Percentiles rank a stretch among this genome's conserved stretches.
Evolutionary conservation across 1,140 invertebrate genomes (phyloP).

Genomic region (Cotesia typhae): DNA sequence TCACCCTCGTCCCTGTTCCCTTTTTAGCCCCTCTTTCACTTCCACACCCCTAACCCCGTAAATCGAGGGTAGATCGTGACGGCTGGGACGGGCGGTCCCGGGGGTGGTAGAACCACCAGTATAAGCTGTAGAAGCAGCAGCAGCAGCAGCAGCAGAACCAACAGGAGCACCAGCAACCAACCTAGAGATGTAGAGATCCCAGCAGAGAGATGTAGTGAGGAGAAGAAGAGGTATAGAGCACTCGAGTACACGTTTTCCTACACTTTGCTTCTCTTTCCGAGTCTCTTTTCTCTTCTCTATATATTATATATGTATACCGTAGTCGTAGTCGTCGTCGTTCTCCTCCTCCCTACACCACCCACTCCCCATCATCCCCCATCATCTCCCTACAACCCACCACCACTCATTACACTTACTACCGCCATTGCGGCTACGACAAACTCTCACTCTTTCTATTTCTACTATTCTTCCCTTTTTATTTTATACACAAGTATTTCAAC

Average conservation of each 20-base stretch:
- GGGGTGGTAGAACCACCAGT: slow-evolving; percentile 41
- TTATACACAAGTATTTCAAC: slow-evolving; percentile 7
- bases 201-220: slow-evolving; percentile 8
- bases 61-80: slow-evolving; percentile 45
- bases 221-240: slow-evolving; percentile 34
- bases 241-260: slow-evolving; percentile 50
- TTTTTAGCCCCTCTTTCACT: slow-evolving; percentile 43
- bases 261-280: slow-evolving; percentile 46
- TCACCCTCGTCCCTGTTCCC: slow-evolving; percentile 50
- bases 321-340: slow-evolving; percentile 31
- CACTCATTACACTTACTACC: slow-evolving; percentile 61
- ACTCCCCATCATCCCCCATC: too few relatives aligned
- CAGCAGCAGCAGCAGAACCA: too few relatives aligned
- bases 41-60: slow-evolving; percentile 42
- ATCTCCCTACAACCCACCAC: slow-evolving; percentile 50
- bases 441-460: slow-evolving; percentile 32
- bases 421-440: slow-evolving; percentile 22
- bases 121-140: background rate
- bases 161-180: too few relatives aligned
- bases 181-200: background rate
- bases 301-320: slow-evolving; percentile 22
- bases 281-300: slow-evolving; percentile 32
- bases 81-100: slow-evolving; percentile 48
- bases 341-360: too few relatives aligned
- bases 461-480: slow-evolving; percentile 17